These are phyloP conservation scores for Drosophila picticornis DNA, from an alignment of 2,888 invertebrate species.

Conservation along the genomic window DNA sequence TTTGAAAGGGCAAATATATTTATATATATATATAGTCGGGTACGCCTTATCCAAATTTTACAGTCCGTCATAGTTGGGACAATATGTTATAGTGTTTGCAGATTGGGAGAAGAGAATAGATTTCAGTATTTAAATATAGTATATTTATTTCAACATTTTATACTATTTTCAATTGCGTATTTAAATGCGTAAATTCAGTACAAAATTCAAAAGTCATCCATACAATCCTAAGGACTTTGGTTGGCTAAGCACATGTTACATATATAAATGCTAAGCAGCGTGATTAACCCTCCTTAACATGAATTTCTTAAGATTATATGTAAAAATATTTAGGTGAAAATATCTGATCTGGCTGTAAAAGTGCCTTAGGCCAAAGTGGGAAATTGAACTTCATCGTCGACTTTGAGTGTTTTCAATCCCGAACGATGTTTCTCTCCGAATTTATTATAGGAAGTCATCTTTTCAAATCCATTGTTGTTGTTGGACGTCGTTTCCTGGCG, in stretches of 20 bases:
- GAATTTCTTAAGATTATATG: constrained; percentile 35
- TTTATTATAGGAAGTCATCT: constrained; percentile 64
- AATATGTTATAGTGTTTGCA: neutral
- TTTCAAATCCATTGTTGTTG: constrained; percentile 73
- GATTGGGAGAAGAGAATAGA: neutral
- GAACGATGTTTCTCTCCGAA: constrained; percentile 67
- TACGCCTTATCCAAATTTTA: neutral
- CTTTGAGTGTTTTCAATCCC: constrained; percentile 90
- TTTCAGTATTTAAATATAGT: constrained; percentile 36
- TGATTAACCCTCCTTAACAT: constrained; percentile 26
- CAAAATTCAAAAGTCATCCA: constrained; percentile 51
- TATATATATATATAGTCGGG: neutral
- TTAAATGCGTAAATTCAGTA: constrained; percentile 50
- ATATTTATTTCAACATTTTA: constrained; percentile 56
- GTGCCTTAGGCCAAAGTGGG: constrained; percentile 93
- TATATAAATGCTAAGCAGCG: constrained; percentile 49
- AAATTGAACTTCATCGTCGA: constrained; percentile 98
- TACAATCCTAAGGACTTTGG: constrained; percentile 50
- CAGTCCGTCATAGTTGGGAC: neutral
- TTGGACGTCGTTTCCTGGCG: constrained; percentile 60
- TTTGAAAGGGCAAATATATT: too few species aligned
- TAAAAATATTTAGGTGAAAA: constrained; percentile 28
- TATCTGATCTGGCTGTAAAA: constrained; percentile 5
- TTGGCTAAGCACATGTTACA: constrained; percentile 46
- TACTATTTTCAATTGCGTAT: constrained; percentile 75